phyloP scores from a whole-genome alignment of 2,888 invertebrate species.

The Hartigia nigra region DNA sequence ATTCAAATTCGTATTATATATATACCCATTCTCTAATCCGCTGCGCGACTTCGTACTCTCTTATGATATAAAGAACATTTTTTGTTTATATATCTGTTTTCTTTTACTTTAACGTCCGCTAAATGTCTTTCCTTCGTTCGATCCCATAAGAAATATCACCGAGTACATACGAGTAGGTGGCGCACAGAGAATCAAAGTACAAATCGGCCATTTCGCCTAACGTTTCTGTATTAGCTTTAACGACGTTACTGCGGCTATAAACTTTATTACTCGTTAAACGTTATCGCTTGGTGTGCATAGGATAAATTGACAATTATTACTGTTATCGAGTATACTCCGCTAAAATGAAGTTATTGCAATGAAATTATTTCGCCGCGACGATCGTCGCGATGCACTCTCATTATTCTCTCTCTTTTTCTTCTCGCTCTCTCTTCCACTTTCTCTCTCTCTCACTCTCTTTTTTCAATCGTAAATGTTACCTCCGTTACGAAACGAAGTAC shows the following conservation, averaged over 20 bases:
- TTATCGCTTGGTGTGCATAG: conserved; percentile 22
- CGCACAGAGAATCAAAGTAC: conserved; percentile 37
- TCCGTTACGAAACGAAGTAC: neutral
- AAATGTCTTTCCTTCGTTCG: neutral
- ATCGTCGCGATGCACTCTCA: neutral
- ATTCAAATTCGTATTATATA: neutral
- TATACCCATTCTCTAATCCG: neutral
- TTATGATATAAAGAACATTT: neutral
- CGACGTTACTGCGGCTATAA: neutral
- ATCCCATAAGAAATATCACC: neutral
- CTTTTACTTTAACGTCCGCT: neutral
- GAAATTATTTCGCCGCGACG: conserved; percentile 7
- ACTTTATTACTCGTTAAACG: conserved; percentile 8
- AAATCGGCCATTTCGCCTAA: conserved; percentile 27
- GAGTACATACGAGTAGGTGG: conserved; percentile 12
- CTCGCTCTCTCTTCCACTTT: neutral
- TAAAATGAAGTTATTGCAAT: conserved; percentile 22
- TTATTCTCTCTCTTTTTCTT: neutral
- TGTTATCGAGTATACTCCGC: conserved; percentile 23
- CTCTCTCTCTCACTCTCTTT: neutral
- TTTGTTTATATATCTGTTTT: neutral
- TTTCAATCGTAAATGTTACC: neutral
- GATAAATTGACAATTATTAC: conserved; percentile 49
- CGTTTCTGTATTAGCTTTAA: neutral
- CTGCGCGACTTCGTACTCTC: neutral